phyloP scores from a whole-genome alignment of 2,797 vertebrate species.

The Sebastes oblongus region DNA sequence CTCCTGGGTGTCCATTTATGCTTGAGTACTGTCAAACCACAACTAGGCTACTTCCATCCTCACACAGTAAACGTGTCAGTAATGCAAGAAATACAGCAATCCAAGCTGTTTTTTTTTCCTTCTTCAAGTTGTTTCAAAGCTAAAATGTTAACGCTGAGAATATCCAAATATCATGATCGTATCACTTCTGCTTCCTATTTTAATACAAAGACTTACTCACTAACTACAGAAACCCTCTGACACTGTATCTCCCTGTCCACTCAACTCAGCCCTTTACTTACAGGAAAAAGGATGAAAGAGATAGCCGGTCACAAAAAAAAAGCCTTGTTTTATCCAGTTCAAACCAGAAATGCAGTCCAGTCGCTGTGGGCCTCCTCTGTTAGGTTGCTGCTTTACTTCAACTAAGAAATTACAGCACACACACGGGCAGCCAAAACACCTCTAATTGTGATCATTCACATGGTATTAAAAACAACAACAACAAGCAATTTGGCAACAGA shows the following conservation, averaged over 20 bases:
- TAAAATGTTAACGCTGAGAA: neutral
- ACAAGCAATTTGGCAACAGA: neutral
- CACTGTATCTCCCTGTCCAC: neutral
- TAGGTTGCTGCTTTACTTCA: slow-evolving; percentile 17
- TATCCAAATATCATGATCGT: neutral
- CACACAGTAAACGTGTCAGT: neutral
- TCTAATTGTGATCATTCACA: neutral
- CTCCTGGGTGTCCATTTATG: neutral
- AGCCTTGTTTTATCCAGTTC: slow-evolving; percentile 64
- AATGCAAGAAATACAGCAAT: slow-evolving; percentile 10
- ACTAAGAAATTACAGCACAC: slow-evolving; percentile 11
- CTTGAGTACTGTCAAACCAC: neutral
- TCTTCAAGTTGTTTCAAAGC: neutral
- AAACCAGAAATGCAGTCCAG: slow-evolving; percentile 58
- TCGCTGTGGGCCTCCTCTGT: slow-evolving; percentile 19
- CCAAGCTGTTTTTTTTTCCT: neutral
- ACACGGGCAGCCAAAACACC: neutral
- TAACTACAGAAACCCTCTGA: neutral
- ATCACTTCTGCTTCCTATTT: neutral
- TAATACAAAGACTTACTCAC: neutral
- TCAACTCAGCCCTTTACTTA: neutral
- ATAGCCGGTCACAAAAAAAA: slow-evolving; percentile 34
- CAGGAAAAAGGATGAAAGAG: slow-evolving; percentile 30
- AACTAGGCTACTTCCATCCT: slow-evolving; percentile 5
- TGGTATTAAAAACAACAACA: neutral